These are phyloP conservation scores for Alouatta palliata DNA, from an alignment of 2,113 vertebrate species.

Conservation along the genomic window DNA sequence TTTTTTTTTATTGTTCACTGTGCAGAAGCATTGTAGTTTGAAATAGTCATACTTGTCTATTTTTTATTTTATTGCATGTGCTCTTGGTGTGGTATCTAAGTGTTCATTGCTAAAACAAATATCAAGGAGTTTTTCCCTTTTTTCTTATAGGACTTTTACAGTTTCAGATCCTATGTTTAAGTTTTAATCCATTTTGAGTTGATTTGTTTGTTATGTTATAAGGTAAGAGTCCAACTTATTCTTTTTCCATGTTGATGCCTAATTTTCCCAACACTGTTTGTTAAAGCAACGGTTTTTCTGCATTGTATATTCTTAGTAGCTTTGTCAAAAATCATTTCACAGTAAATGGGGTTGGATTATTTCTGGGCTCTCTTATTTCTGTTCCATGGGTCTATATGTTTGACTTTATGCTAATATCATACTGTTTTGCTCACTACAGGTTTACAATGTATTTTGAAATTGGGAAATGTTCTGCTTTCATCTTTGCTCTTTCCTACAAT, in stretches of 20 bases:
- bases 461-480: not conserved
- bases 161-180: not conserved
- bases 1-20: not conserved
- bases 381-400: too few species aligned
- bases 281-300: not conserved
- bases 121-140: not conserved
- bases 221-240: not conserved
- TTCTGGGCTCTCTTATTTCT: not conserved
- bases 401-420: not conserved
- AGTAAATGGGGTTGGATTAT: not conserved
- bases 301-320: not conserved
- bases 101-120: not conserved
- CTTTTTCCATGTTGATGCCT: not conserved
- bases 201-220: not conserved
- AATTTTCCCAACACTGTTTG: not conserved
- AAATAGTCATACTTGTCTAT: not conserved
- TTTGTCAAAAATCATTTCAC: not conserved
- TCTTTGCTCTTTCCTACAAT: not conserved
- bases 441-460: not conserved
- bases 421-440: not conserved
- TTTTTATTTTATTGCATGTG: not conserved
- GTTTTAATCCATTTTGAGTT: not conserved
- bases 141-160: not conserved
- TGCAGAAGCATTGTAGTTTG: not conserved
- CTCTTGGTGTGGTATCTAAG: not conserved